Evolutionary conservation across 2,113 vertebrate species (phyloP), one percentile per base, ranked within the genome.

Genomic region (Onychorhynchus coronatus): DNA sequence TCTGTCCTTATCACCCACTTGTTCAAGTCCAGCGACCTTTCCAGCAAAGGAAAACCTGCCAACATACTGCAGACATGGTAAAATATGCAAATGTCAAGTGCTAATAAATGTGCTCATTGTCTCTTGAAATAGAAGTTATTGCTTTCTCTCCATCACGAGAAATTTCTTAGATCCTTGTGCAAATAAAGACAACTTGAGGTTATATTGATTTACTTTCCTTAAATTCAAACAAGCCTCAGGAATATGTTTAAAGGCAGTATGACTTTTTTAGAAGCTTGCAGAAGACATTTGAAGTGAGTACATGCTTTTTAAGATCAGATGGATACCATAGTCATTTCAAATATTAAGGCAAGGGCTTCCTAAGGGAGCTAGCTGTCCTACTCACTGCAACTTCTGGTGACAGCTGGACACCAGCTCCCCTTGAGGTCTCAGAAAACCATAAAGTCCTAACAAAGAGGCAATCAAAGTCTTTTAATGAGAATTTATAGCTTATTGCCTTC

Each of bases 151-250:
- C 0, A 0, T 56, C 33, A 44, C 50, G 74, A 83, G 65, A 94
- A 72, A 92, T 75, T 73, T 92, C 82, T 92, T 42, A 85, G 79
- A 89, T 84, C 65, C 61, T 81, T 81, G 68, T 72, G n/a, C 72
- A 96, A 96, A 95, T 86, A 97, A 83, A 94, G 79, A 53, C 90
- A 86, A 68, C 25, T 65, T 33, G 56, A 81, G 68, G 70, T 94
- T 92, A 81, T 84, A 93, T 93, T 93, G 68, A 92, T 94, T 94
- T 92, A 93, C 62, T 53, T 86, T 82, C 59, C 53, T 65, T 52
- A 87, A 86, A 91, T 56, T 94, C 91, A 94, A 88, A 88, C 75
- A 96, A 93, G 52, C 19, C 41, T 87, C 65, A 87, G 79, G 56
- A 95, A 81, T 74, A 83, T 22, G 22, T 94, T 81, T 95, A 89